Evolutionary conservation across 2,113 vertebrate genomes (phyloP).

Genomic region (Poeciliopsis prolifica): DNA sequence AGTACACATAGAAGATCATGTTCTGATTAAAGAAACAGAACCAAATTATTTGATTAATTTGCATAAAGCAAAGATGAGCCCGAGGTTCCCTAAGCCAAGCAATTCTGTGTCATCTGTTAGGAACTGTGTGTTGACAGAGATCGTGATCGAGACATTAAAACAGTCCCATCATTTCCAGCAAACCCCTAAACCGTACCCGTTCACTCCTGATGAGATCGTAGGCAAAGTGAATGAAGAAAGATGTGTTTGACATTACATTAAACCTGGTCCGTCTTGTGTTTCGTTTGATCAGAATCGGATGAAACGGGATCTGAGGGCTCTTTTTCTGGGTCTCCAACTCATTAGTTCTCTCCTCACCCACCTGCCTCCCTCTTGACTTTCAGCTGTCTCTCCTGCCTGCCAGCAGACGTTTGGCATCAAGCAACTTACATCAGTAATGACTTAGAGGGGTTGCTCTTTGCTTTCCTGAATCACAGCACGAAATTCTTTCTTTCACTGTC

Average conservation of each 20-base stretch:
- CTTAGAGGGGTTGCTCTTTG: constrained; percentile 30
- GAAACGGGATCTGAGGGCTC: not conserved
- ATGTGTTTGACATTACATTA: not conserved
- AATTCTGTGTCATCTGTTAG: too few species aligned
- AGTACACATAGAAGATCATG: too few species aligned
- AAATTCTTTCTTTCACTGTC: constrained; percentile 11
- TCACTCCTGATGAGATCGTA: not conserved
- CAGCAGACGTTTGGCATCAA: constrained; percentile 49
- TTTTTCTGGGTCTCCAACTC: constrained; percentile 12
- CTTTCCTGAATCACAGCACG: constrained; percentile 23
- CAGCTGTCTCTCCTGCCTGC: constrained; percentile 39
- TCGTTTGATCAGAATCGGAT: constrained; percentile 1
- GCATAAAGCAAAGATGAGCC: too few species aligned
- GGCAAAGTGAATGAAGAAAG: not conserved
- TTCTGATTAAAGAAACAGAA: too few species aligned
- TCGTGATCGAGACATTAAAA: not conserved
- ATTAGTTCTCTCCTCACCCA: constrained; percentile 27
- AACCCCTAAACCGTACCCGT: not conserved
- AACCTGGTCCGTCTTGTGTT: not conserved
- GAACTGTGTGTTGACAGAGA: not conserved
- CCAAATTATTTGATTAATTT: too few species aligned
- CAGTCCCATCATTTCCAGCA: not conserved
- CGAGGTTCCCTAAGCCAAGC: too few species aligned
- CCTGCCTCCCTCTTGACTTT: constrained; percentile 46
- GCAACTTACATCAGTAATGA: constrained; percentile 48